Conservation (phyloP, 2,797 vertebrate genomes). For the Apogon talboti region DNA sequence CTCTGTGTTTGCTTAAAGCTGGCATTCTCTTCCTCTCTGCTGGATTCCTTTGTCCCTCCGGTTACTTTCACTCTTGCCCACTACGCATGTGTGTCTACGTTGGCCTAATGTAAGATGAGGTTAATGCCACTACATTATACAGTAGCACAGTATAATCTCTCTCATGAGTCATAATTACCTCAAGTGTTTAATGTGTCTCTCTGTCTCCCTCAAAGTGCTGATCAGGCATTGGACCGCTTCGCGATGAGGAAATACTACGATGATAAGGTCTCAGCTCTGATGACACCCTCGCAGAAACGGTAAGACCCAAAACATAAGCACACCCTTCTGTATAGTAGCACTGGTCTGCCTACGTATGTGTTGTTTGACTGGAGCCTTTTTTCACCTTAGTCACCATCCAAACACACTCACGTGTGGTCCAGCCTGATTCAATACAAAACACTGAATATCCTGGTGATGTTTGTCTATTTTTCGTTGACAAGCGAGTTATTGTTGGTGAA, state of each 20-base stretch:
- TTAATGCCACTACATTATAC: constrained; percentile 66
- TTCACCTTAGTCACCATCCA: constrained; percentile 22
- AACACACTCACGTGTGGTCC: constrained; percentile 32
- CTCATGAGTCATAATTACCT: constrained; percentile 67
- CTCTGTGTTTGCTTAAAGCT: constrained; percentile 79
- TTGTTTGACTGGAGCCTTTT: constrained; percentile 12
- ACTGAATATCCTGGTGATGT: constrained; percentile 25
- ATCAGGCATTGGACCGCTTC: constrained; percentile 96
- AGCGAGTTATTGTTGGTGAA: constrained; percentile 28
- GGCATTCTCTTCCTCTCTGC: constrained; percentile 81
- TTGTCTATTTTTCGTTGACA: constrained; percentile 34
- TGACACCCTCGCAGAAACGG: constrained; percentile 97
- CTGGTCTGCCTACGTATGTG: constrained; percentile 10
- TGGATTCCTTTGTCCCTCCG: constrained; percentile 76
- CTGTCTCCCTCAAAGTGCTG: constrained; percentile 86
- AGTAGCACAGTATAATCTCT: constrained; percentile 58
- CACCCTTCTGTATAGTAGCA: constrained; percentile 37
- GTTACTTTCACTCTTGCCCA: constrained; percentile 74
- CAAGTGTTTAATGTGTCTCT: constrained; percentile 65
- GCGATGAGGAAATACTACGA: constrained; percentile 99
- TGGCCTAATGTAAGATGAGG: constrained; percentile 59
- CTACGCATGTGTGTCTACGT: constrained; percentile 49
- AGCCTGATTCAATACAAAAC: constrained; percentile 43
- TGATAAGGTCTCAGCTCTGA: constrained; percentile 93
- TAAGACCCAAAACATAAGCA: constrained; percentile 74